Base-by-base conservation (phyloP, 1,140 invertebrate species). In the Dreissena polymorpha region DNA sequence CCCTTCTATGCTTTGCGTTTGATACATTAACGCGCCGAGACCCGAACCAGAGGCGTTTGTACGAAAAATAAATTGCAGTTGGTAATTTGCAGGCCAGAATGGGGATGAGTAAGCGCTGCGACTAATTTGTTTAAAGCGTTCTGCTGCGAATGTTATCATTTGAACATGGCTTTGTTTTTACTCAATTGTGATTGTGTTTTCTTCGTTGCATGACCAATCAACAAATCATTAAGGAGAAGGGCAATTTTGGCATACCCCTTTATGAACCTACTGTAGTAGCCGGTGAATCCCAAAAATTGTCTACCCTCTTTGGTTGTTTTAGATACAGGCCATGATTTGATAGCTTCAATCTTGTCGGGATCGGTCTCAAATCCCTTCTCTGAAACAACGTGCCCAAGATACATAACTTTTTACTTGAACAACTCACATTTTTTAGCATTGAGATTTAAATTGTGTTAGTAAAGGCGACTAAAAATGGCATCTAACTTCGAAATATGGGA, bases 211-310 rank as follows among this genome's bases (percentile, higher is more conserved):
- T 13, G 0, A 23, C 10, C 53, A 12, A 10, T 55, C 16, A 79
- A 49, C 49, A 83, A 53, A 51, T 73, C 71, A 73, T 83, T 67
- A 12, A 86, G 51, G 0, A 81, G 85, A 68, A 50, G 29, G 27
- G 63, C 65, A 18, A 68, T 81, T 81, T 72, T 10, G 2, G 50
- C 50, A 25, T 73, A 85, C 23, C 21, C 60, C 21, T 80, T 57
- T 8, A 92, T 83, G 84, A 89, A 91, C 55, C 85, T 69, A n/a
- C 90, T 29, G 74, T 90, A 91, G 70, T 87, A 91, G 0, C 71
- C 64, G 13, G 76, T 75, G 13, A 84, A 60, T 23, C 91, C 89
- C n/a, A 91, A 63, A 75, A 93, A 93, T 14, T 68, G 25, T 80
- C 83, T 55, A 0, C 93, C 27, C 14, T 89, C 84, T 39, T 86